Percentiles rank a stretch among this genome's conserved stretches.
These are phyloP conservation scores for Oncorhynchus kisutch DNA, from an alignment of 2,113 vertebrate species.

Conservation along the genomic window DNA sequence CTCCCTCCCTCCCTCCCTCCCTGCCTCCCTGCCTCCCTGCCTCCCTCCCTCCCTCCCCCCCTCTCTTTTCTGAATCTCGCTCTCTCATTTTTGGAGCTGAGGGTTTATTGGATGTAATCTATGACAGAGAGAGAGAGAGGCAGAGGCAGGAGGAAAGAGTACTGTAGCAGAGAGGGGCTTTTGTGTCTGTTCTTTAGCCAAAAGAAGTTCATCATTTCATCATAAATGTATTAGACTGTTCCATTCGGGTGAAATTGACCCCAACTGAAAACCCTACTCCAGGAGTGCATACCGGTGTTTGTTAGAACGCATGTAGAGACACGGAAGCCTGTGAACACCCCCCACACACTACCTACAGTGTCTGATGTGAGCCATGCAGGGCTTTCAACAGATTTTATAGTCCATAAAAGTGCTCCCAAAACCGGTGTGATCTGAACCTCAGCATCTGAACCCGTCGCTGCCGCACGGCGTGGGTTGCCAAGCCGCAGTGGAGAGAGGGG, in stretches of 20 bases:
- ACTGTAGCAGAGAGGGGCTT: not conserved
- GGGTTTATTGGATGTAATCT: constrained; percentile 16
- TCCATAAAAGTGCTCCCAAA: constrained; percentile 21
- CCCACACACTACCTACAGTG: not conserved
- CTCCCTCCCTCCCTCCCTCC: constrained; percentile 37
- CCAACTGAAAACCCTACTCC: too few species aligned
- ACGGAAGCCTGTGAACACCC: not conserved
- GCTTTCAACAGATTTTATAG: constrained; percentile 13
- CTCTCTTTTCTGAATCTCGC: not conserved
- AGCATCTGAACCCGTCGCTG: constrained; percentile 29
- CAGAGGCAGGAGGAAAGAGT: not conserved
- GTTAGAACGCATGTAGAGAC: too few species aligned
- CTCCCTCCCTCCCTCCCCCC: constrained; percentile 36
- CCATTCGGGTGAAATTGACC: too few species aligned
- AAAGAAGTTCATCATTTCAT: too few species aligned
- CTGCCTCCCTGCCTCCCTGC: constrained; percentile 26
- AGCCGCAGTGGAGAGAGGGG: constrained; percentile 9
- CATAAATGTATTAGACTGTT: too few species aligned
- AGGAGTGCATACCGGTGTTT: too few species aligned
- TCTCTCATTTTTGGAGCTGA: not conserved
- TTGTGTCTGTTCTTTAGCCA: too few species aligned
- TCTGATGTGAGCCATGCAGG: constrained; percentile 2
- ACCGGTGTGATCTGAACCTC: constrained; percentile 18
- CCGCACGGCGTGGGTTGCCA: constrained; percentile 26
- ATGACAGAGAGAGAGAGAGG: not conserved